Conservation (phyloP, 2,113 vertebrate genomes). For the Mobula birostris region DNA sequence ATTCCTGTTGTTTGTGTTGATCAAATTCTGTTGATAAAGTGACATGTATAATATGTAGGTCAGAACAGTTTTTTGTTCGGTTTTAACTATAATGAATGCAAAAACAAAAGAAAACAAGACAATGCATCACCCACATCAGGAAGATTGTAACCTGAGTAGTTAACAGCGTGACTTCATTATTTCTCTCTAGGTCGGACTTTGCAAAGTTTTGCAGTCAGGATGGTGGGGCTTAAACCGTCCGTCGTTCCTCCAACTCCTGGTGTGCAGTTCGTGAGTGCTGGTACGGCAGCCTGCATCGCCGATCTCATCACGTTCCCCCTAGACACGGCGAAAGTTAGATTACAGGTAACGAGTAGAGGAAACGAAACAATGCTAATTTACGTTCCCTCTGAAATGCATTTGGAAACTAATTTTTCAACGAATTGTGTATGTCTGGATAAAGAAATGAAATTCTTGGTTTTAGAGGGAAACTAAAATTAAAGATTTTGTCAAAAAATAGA, state of each 20-base stretch:
- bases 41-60: background rate
- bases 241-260: slow-evolving; percentile 63
- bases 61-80: background rate
- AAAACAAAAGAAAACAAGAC: background rate
- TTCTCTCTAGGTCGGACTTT: background rate
- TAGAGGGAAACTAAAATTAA: background rate
- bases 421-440: background rate
- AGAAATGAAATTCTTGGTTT: background rate
- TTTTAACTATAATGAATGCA: background rate
- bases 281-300: slow-evolving; percentile 66
- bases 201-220: slow-evolving; percentile 40
- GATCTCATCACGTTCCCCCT: slow-evolving; percentile 75
- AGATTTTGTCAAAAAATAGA: background rate
- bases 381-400: background rate
- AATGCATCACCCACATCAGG: background rate
- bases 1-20: no score
- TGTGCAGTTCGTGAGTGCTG: slow-evolving; percentile 73
- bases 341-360: slow-evolving; percentile 53
- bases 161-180: background rate
- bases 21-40: background rate
- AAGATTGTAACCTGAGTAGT: background rate
- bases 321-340: slow-evolving; percentile 69
- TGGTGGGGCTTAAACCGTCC: slow-evolving; percentile 64
- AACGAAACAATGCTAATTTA: background rate
- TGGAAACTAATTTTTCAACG: background rate